A percentile compares a stretch with the other conserved stretches of the same genome.
Evolutionary conservation across 2,797 vertebrate species (phyloP).

Genomic region (Periparus ater): DNA sequence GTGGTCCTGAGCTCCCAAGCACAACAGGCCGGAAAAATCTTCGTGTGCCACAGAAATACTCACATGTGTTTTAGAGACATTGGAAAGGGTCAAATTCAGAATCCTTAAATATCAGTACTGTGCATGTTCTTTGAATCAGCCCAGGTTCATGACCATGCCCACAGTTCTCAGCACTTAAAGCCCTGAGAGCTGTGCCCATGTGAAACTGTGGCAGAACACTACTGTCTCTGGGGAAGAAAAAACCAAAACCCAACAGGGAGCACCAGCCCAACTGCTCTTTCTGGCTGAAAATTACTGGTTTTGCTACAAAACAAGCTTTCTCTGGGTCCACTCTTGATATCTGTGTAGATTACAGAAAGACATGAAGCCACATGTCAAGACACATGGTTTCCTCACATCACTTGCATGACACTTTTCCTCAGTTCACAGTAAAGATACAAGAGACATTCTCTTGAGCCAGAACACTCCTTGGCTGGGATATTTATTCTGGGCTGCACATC

Average conservation of each 20-base stretch:
- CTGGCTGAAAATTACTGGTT: not conserved
- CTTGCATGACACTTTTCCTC: not conserved
- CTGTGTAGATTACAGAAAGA: not conserved
- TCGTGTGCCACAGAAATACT: not conserved
- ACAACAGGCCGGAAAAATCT: not conserved
- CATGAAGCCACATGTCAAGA: not conserved
- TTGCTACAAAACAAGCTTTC: not conserved
- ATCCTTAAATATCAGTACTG: not conserved
- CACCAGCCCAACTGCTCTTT: not conserved
- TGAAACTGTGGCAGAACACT: not conserved
- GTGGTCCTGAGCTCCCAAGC: not conserved
- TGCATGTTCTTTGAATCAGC: not conserved
- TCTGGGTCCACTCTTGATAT: not conserved
- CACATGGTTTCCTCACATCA: not conserved
- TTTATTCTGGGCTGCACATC: not conserved
- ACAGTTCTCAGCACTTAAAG: not conserved
- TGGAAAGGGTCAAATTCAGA: not conserved
- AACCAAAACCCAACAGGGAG: not conserved
- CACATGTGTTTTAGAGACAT: fast-evolving
- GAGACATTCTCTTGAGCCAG: not conserved
- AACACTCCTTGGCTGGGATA: not conserved
- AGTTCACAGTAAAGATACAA: not conserved
- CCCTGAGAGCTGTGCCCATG: fast-evolving
- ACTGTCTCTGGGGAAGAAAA: not conserved
- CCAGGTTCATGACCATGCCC: not conserved